These are phyloP conservation scores for Agonopterix subpropinquella DNA, from an alignment of 2,888 invertebrate species.

Conservation along the genomic window DNA sequence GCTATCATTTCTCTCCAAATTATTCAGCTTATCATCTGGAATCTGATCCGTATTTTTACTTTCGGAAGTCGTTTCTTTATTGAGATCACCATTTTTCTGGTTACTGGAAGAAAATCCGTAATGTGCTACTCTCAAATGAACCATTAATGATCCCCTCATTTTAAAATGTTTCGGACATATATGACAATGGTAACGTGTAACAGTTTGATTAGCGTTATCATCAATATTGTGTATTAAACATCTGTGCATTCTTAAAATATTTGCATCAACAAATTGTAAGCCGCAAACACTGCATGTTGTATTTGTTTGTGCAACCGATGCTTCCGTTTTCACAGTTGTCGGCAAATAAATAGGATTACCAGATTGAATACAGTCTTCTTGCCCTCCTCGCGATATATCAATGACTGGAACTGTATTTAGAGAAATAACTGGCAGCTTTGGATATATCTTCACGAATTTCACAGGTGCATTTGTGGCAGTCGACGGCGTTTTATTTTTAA, in stretches of 20 bases:
- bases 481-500: conserved; percentile 57
- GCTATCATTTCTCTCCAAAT: conserved; percentile 68
- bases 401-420: conserved; percentile 50
- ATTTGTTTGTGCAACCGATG: conserved; percentile 30
- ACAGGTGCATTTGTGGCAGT: conserved; percentile 39
- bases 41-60: conserved; percentile 19
- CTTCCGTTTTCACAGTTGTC: conserved; percentile 36
- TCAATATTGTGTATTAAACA: conserved; percentile 80
- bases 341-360: conserved; percentile 31
- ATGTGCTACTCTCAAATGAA: conserved; percentile 88
- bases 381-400: conserved; percentile 35
- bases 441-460: conserved; percentile 66
- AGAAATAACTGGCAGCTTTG: conserved; percentile 59
- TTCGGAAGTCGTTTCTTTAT: conserved; percentile 19
- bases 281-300: conserved; percentile 81
- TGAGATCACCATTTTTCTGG: conserved; percentile 15
- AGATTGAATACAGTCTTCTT: conserved; percentile 29
- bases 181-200: conserved; percentile 80
- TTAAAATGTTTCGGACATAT: conserved; percentile 87
- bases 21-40: conserved; percentile 28
- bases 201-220: conserved; percentile 41
- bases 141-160: conserved; percentile 88
- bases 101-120: conserved; percentile 69
- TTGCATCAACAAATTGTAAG: conserved; percentile 80
- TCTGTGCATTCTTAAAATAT: conserved; percentile 84